Evolutionary conservation across 2,888 invertebrate genomes (phyloP).

Genomic region (Merodon equestris): DNA sequence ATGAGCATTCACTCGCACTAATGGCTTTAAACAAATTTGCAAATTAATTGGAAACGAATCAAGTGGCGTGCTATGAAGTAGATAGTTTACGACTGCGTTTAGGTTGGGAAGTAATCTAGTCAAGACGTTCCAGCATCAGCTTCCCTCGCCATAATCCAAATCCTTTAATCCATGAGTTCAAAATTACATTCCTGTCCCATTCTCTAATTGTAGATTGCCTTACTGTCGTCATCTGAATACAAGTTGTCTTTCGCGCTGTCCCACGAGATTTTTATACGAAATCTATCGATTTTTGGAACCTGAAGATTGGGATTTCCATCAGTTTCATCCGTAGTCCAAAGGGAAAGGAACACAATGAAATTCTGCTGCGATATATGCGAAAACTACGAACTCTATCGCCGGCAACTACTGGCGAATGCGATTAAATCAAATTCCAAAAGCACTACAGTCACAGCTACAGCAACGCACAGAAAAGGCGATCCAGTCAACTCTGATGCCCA

Average conservation of each 20-base stretch:
- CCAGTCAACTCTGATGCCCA: conserved; percentile 39
- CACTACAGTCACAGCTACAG: conserved; percentile 57
- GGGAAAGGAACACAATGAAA: conserved; percentile 40
- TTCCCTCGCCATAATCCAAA: conserved; percentile 27
- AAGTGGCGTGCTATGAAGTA: too few species aligned
- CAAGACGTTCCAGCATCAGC: not conserved
- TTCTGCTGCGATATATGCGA: conserved; percentile 51
- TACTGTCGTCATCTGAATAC: conserved; percentile 24
- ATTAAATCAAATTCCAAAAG: conserved; percentile 40
- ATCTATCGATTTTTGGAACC: too few species aligned
- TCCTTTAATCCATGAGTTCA: not conserved
- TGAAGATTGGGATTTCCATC: too few species aligned
- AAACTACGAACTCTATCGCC: conserved; percentile 38
- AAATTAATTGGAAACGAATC: not conserved
- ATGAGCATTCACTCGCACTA: too few species aligned
- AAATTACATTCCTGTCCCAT: conserved; percentile 16
- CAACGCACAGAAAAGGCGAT: conserved; percentile 47
- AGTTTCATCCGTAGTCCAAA: too few species aligned
- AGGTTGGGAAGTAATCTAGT: too few species aligned
- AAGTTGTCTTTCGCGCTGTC: not conserved
- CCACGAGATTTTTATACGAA: too few species aligned
- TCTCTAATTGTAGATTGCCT: conserved; percentile 54
- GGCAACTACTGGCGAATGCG: conserved; percentile 31
- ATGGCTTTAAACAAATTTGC: too few species aligned
- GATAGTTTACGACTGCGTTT: too few species aligned